A percentile compares a stretch with the other conserved stretches of the same genome.
These are phyloP conservation scores for Cylindroiulus punctatus DNA, from an alignment of 2,888 invertebrate genomes.

Conservation along the genomic window DNA sequence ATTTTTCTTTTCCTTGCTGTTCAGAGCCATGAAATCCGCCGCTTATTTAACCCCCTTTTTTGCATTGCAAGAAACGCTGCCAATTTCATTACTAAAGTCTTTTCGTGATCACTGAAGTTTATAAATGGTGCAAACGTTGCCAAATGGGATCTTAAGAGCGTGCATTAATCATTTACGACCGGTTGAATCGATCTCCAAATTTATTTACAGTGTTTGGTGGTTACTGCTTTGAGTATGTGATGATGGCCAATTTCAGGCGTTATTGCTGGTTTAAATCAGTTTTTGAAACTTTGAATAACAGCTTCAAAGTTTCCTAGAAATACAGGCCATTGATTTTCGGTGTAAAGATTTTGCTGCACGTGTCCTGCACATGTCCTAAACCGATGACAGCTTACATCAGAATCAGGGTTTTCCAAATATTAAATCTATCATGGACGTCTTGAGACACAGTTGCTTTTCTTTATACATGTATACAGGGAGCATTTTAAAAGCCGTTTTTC, in stretches of 20 bases:
- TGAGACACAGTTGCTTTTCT: too few relatives aligned
- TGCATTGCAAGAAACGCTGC: conserved; percentile 24
- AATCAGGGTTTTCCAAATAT: too few relatives aligned
- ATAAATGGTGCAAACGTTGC: conserved; percentile 31
- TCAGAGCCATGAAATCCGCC: background rate
- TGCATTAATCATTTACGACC: conserved; percentile 37
- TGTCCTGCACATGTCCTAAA: too few relatives aligned
- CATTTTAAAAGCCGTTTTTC: too few relatives aligned
- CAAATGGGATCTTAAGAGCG: conserved; percentile 24
- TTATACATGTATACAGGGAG: too few relatives aligned
- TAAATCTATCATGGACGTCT: too few relatives aligned
- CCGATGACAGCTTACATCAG: too few relatives aligned
- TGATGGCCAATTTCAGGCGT: background rate
- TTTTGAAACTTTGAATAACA: background rate
- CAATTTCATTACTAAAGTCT: conserved; percentile 38
- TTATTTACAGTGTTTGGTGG: background rate
- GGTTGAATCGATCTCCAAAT: background rate
- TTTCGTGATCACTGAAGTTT: conserved; percentile 38
- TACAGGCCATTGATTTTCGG: too few relatives aligned
- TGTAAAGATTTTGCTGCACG: too few relatives aligned
- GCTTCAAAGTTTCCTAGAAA: too few relatives aligned
- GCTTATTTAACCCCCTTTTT: conserved; percentile 19
- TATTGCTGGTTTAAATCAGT: background rate
- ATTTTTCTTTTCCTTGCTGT: conserved; percentile 2
- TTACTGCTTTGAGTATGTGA: background rate